Conservation (phyloP, 2,113 vertebrate genomes). For the Microtus ochrogaster region DNA sequence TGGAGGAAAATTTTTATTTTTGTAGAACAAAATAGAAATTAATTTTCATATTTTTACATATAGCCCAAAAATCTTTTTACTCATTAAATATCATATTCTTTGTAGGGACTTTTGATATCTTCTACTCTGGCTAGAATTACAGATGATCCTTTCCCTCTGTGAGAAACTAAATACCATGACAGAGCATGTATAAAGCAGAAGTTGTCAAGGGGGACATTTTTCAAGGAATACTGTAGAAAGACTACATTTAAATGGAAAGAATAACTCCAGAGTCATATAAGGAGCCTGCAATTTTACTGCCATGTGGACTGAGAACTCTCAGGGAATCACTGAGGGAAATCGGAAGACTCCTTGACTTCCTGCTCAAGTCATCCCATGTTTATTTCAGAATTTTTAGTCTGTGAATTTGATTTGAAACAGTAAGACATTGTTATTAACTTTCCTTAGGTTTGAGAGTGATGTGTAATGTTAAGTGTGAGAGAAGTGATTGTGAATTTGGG, state of each 20-base stretch:
- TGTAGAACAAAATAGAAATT: conserved; percentile 6
- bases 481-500: not conserved
- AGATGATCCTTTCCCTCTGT: not conserved
- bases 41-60: not conserved
- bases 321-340: not conserved
- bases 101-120: not conserved
- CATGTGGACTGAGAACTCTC: not conserved
- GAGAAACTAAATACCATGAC: not conserved
- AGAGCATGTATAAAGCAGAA: not conserved
- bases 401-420: not conserved
- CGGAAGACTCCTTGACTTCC: not conserved
- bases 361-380: not conserved
- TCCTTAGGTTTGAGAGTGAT: not conserved
- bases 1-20: not conserved
- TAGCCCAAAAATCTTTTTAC: not conserved
- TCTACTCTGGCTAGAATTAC: not conserved
- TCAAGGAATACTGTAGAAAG: not conserved
- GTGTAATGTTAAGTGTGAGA: not conserved
- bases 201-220: not conserved
- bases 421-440: not conserved
- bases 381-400: not conserved
- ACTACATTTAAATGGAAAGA: not conserved
- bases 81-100: not conserved
- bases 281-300: not conserved
- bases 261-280: not conserved